These are phyloP conservation scores for Drosophila aff. DNA, from an alignment of 1,140 invertebrate species.

Conservation along the genomic window DNA sequence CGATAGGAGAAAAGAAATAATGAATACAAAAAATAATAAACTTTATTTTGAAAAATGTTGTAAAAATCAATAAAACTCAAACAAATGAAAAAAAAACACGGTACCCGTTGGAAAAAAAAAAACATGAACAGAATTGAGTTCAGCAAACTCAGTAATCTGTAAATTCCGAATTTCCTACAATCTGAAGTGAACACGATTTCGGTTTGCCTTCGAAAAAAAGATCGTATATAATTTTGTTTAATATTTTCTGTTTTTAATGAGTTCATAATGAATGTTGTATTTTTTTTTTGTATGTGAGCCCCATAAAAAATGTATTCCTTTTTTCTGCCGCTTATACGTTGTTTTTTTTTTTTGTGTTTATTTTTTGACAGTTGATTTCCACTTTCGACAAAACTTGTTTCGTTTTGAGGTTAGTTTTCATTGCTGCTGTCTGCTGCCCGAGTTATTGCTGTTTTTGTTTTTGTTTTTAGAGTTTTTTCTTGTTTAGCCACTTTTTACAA, in stretches of 20 bases:
- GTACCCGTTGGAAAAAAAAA: background rate
- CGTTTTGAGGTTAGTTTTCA: slow-evolving; percentile 69
- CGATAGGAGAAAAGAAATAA: too few species aligned
- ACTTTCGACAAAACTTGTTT: slow-evolving; percentile 63
- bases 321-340: slow-evolving; percentile 36
- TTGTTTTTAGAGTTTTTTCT: slow-evolving; percentile 33
- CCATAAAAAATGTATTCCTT: slow-evolving; percentile 30
- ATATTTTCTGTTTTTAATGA: slow-evolving; percentile 9
- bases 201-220: background rate
- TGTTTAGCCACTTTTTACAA: slow-evolving; percentile 50
- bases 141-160: background rate
- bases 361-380: slow-evolving; percentile 58
- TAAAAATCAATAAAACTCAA: too few species aligned
- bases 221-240: background rate
- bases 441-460: slow-evolving; percentile 30
- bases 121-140: background rate
- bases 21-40: too few species aligned
- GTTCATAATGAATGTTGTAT: slow-evolving; percentile 31
- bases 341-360: slow-evolving; percentile 30
- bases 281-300: slow-evolving; percentile 15
- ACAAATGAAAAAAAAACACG: too few species aligned
- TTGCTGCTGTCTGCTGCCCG: slow-evolving; percentile 33
- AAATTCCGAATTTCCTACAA: too few species aligned
- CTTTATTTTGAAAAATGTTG: too few species aligned
- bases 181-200: background rate